These are phyloP conservation scores for Sebastes elongatus DNA, from an alignment of 2,797 vertebrate genomes.

Conservation along the genomic window DNA sequence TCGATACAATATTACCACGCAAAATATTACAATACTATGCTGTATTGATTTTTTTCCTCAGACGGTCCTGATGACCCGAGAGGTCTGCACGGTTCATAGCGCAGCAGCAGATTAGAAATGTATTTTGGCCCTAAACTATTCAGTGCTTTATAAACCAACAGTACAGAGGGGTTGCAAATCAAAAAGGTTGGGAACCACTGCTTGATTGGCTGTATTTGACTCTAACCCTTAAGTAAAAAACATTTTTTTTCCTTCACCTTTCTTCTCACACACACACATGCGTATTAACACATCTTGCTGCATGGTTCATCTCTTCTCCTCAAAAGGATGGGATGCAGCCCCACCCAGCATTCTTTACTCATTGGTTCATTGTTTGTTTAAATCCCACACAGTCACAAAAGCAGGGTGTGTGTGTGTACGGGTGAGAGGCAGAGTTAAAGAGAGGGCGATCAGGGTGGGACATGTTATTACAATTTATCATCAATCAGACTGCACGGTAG, in stretches of 20 bases:
- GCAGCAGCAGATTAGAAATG: not conserved
- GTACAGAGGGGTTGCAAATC: not conserved
- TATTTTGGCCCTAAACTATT: not conserved
- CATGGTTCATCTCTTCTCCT: constrained; percentile 55
- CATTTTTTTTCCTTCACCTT: not conserved
- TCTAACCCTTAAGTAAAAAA: not conserved
- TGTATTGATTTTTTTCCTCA: not conserved
- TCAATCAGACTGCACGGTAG: constrained; percentile 68
- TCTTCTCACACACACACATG: not conserved
- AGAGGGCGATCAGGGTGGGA: constrained; percentile 62
- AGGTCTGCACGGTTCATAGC: not conserved
- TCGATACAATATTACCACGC: no score
- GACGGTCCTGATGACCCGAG: not conserved
- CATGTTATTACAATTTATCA: constrained; percentile 69
- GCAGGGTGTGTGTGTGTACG: constrained; percentile 44
- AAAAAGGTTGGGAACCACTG: not conserved
- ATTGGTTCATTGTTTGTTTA: constrained; percentile 77
- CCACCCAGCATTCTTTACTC: constrained; percentile 77
- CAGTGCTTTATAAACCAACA: not conserved
- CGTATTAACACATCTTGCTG: constrained; percentile 20
- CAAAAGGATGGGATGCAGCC: constrained; percentile 64
- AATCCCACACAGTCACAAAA: constrained; percentile 70
- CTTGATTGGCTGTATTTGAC: not conserved
- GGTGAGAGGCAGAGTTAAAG: constrained; percentile 26
- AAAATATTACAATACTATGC: no score